Conservation (phyloP, 2,888 invertebrate genomes). For the Drosophila rubida region DNA sequence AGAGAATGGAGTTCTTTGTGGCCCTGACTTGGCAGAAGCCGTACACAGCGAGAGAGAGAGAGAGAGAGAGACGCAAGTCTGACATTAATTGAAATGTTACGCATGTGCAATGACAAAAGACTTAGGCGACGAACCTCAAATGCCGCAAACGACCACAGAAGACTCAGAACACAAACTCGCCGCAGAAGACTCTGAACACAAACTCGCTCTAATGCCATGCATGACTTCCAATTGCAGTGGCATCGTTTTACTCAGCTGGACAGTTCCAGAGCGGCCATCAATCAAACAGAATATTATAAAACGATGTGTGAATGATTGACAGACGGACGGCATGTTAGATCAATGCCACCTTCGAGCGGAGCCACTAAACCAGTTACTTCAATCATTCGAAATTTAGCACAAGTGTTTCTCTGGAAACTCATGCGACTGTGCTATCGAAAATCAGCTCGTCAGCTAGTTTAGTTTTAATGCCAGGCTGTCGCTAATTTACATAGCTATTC, state of each 20-base stretch:
- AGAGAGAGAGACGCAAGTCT: not conserved
- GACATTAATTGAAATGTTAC: conserved; percentile 69
- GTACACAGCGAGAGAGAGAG: conserved; percentile 14
- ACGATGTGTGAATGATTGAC: not conserved
- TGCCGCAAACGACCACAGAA: conserved; percentile 13
- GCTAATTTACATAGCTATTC: conserved; percentile 23
- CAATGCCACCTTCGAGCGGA: not conserved
- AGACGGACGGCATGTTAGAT: not conserved
- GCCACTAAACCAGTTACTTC: not conserved
- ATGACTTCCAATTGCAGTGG: not conserved
- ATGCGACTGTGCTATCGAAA: not conserved
- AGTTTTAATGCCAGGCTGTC: not conserved
- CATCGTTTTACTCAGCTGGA: conserved; percentile 6
- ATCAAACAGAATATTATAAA: conserved; percentile 2
- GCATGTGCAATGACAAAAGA: conserved; percentile 52
- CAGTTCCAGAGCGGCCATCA: conserved; percentile 11
- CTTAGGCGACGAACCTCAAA: conserved; percentile 58
- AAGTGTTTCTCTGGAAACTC: no score
- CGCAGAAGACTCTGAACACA: conserved; percentile 46
- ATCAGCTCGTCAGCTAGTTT: not conserved
- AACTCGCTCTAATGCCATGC: conserved; percentile 21
- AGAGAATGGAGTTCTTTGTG: not conserved
- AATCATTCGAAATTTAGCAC: not conserved
- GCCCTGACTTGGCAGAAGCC: conserved; percentile 50
- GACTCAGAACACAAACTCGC: conserved; percentile 45